Evolutionary conservation across 2,113 vertebrate genomes (phyloP), one percentile per base, ranked within the genome.

Genomic region (Rhabdornis inornatus): DNA sequence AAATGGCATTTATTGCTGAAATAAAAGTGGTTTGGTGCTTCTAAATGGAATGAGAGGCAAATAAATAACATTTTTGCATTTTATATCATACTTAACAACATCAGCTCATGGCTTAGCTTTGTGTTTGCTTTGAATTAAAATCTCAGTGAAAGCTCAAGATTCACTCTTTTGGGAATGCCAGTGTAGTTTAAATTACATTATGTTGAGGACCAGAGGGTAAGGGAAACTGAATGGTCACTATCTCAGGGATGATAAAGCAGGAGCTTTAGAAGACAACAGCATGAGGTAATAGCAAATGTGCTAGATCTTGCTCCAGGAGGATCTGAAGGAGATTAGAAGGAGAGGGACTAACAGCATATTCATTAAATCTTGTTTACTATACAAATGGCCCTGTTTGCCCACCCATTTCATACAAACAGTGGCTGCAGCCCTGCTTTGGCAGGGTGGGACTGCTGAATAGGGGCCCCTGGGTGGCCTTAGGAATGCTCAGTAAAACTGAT

Each of bases 41-140:
- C 71, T 93, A 88, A 96, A 86, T 70, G 80, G 89, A 96, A 94
- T 44, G 27, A 92, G 56, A 87, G 31, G 63, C 59, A 96, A 53
- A 83, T 37, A 92, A n/a, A 85, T 88, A 37, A 94, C 78, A 81
- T 89, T 52, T 96, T 96, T 95, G 25, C 70, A 82, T 94, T 92
- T 95, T 92, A 82, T 71, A 61, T 57, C 61, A 24, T 52, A 28
- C 85, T 97, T 97, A 90, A 94, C 25, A 87, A 94, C 25, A 87
- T 83, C 94, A 89, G 64, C 88, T 94, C 64, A 52, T 83, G 83
- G 68, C 71, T 50, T 52, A 96, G 64, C 64, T 82, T 56, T 88
- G 49, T 93, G 86, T 92, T 92, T 74, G 30, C 49, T 96, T 96
- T 95, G 95, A 96, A 95, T 83, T 94, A 80, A 96, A 95, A 92